phyloP scores from a whole-genome alignment of 2,888 invertebrate species.

The Parelbella ahira region DNA sequence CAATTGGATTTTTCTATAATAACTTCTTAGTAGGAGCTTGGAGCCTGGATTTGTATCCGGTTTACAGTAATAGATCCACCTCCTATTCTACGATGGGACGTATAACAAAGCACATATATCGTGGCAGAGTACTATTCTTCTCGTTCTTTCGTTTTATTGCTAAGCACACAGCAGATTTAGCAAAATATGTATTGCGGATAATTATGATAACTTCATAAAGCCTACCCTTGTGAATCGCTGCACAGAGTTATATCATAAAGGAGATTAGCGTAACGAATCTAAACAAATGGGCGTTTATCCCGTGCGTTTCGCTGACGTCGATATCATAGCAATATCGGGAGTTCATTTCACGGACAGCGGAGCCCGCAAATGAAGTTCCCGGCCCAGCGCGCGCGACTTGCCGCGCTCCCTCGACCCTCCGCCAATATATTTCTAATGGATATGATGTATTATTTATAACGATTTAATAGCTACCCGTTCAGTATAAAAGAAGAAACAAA shows the following conservation, averaged over 20 bases:
- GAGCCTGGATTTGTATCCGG: too few species aligned
- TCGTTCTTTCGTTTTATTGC: too few species aligned
- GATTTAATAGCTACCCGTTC: conserved; percentile 58
- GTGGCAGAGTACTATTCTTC: too few species aligned
- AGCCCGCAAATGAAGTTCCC: conserved; percentile 77
- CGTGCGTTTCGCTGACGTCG: conserved; percentile 36
- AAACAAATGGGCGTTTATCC: conserved; percentile 17
- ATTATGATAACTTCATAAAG: neutral
- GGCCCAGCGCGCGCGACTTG: conserved; percentile 58
- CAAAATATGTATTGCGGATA: too few species aligned
- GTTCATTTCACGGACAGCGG: conserved; percentile 80
- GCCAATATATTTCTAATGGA: conserved; percentile 18
- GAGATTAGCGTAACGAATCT: conserved; percentile 25
- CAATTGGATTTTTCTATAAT: too few species aligned
- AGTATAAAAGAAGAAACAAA: too few species aligned
- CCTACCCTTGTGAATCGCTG: neutral
- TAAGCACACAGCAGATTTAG: too few species aligned
- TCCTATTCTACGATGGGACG: too few species aligned
- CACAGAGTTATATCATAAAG: conserved; percentile 15
- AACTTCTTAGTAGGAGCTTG: too few species aligned
- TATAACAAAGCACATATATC: too few species aligned
- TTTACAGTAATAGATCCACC: too few species aligned
- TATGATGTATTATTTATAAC: conserved; percentile 14
- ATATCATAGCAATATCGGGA: conserved; percentile 60
- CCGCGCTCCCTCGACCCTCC: conserved; percentile 22